Conservation (phyloP, 2,797 vertebrate species). For the Spheniscus humboldti region DNA sequence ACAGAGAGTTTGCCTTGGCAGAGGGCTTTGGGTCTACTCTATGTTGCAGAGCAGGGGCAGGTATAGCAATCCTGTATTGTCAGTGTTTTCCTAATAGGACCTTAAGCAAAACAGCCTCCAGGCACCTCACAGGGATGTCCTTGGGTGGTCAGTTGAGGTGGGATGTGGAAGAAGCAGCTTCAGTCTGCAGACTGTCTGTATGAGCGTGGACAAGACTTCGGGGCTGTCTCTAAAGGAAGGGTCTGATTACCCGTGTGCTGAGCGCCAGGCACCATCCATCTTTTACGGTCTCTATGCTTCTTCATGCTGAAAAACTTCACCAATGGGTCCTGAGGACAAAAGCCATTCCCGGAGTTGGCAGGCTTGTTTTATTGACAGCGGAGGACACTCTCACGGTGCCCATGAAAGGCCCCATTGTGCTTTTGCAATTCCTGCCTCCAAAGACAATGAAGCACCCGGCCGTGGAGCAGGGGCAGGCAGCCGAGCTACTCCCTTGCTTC, state of each 20-base stretch:
- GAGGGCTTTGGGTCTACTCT: background rate
- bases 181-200: background rate
- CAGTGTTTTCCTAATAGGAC: background rate
- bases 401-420: background rate
- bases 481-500: background rate
- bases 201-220: background rate
- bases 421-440: background rate
- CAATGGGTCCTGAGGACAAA: background rate
- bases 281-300: background rate
- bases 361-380: background rate
- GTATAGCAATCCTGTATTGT: background rate
- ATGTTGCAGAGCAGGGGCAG: background rate
- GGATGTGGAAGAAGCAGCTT: background rate
- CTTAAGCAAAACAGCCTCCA: background rate
- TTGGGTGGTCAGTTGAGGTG: background rate
- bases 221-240: background rate
- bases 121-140: background rate
- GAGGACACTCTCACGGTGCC: background rate
- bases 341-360: background rate
- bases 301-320: background rate
- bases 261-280: background rate
- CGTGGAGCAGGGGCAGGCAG: background rate
- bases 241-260: background rate
- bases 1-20: constrained; percentile 16
- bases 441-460: background rate